Base-by-base conservation (phyloP, 2,113 vertebrate genomes). In the Passer montanus region DNA sequence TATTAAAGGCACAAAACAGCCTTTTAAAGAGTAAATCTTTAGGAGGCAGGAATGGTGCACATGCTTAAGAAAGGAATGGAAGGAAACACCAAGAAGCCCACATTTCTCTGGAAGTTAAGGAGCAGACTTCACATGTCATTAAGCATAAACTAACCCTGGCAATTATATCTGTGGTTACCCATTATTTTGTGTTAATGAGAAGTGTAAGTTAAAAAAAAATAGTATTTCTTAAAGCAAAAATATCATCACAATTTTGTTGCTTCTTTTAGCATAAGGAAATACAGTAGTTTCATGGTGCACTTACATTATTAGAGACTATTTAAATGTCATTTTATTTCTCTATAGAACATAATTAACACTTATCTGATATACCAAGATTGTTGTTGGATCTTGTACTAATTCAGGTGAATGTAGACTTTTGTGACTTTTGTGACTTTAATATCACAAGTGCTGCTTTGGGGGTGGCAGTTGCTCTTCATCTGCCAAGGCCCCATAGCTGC, bases 261-360 rank as follows among this genome's bases (percentile, higher is more conserved):
- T 87, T 95, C 85, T n/a, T 95, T 93, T 77, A 87, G 56, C 30
- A 49, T 35, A 79, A 62, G 37, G 26, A 89, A 91, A 75, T 70
- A 63, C 0, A 81, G 27, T 44, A 6, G n/a, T 63, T 93, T 84
- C 39, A 39, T 39, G 11, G 22, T 66, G 21, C 58, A 63, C 15
- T 87, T 82, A 64, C 21, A 59, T 84, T 64, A 66, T 79, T 91
- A 62, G 60, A 78, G 35, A 33, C 49, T 79, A 67, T 44, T 74
- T 59, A 68, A 87, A 63, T 92, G 37, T 30, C 0, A 50, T 43
- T 56, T 62, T 47, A 22, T 68, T 89, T 90, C 43, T 74, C 30
- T 55, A 1, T 14, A 86, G 67, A 77, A 77, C 6, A 20, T 55
- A 82, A 87, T 64, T 49, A 84, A 58, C 47, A 76, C 39, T 7